Evolutionary conservation across 2,888 invertebrate species (phyloP), one percentile per base, ranked within the genome.

Genomic region (Anagyrus pseudococci): DNA sequence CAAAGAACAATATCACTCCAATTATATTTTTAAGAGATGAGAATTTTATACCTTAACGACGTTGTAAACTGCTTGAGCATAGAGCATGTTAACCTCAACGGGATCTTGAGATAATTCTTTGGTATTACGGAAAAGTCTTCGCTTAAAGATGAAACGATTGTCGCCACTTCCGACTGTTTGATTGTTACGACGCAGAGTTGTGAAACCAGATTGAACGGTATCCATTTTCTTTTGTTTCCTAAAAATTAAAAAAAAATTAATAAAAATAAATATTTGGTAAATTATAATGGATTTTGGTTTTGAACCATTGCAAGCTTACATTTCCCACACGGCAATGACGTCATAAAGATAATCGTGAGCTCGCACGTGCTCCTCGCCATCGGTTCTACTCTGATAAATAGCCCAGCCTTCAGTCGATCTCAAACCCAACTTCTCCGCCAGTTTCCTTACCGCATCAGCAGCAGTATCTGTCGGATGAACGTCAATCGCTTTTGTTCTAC

Each of bases 391-490:
- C 81, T 96, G 92, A 81, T 94, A 97, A 68, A 97, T 91, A 0
- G 96, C 95, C 97, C 97, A 97, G 57, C 97, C 97, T 69, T 96
- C 93, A 19, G 93, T 84, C 58, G 90, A 90, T 48, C 89, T 84
- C 22, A 97, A 85, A 25, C 92, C 93, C 54, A 94, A 84, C 79
- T 96, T 93, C 79, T 95, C 94, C 0, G 96, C 94, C 26, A 97
- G 84, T 71, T 94, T 91, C 2, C 90, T 87, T 2, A 96, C 91
- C 0, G 96, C 95, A 75, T 96, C 96, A 22, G 91, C 90, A 0
- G 95, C 95, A 2, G 96, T 96, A 79, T 97, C 96, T 1, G 94
- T 94, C 1, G 96, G 95, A 83, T 96, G 95, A 23, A 97, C 93
- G 80, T 96, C 95, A 67, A 97, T 93, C 0, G 96, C 96, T 81